Evolutionary conservation across 2,888 invertebrate genomes (phyloP), one percentile per base, ranked within the genome.

Genomic region (Liodrosophila aerea): DNA sequence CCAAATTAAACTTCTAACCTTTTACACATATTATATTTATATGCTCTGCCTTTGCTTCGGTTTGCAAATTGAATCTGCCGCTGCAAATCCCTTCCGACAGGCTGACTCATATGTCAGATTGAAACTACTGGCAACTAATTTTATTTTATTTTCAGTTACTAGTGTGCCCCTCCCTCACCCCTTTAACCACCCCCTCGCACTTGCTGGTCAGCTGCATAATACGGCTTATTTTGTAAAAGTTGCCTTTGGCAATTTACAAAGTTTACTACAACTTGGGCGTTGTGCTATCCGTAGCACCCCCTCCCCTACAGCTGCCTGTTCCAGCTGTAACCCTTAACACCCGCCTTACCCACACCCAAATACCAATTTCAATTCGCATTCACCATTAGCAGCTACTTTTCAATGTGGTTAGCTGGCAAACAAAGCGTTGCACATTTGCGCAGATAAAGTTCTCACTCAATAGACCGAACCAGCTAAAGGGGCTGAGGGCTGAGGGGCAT

Each of bases 341-440:
- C 33, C 7, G 12, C 43, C 16, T 33, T n/a, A 16, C 37, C 22
- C 27, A 37, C 30, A 22, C 51, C n/a, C 30, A 18, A 18, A 46
- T 56, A 45, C 44, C 58, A 31, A 70, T 71, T 58, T 61, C 62
- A 76, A 76, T 67, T 60, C 77, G 62, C 77, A 80, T 80, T 85
- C 67, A 76, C 84, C 81, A 81, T 81, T 81, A 85, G 81, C 85
- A 81, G 81, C 86, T 83, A 85, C 76, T 81, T 81, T 81, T 85
- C 85, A 85, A 83, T 81, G 81, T 62, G 85, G 81, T 81, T 81
- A 85, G 81, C 74, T 74, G 62, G 85, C 76, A 81, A 85, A 81
- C 85, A 81, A 81, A 81, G 85, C 84, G 76, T 78, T 85, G 74
- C 74, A 85, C 81, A 83, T 85, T 81, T 76, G 73, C 65, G 69